These are phyloP conservation scores for Protula sp. DNA, from an alignment of 2,888 invertebrate genomes.

Conservation along the genomic window DNA sequence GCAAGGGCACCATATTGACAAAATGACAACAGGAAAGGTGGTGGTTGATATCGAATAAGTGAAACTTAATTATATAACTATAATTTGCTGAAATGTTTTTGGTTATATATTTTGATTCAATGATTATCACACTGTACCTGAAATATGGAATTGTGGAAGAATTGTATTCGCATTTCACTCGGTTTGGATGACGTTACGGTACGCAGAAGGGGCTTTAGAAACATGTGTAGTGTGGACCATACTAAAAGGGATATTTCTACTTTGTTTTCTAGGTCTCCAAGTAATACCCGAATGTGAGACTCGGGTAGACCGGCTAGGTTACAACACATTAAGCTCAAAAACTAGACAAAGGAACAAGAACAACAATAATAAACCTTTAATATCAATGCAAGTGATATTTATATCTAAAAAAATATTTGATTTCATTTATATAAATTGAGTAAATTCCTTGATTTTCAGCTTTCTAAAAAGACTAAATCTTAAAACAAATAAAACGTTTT, in stretches of 20 bases:
- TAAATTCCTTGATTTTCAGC: no score
- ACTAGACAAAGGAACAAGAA: neutral
- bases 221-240: neutral
- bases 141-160: constrained; percentile 8
- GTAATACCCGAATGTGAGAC: neutral
- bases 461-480: neutral
- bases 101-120: no score
- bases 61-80: no score
- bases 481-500: neutral
- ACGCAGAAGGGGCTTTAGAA: neutral
- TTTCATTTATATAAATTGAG: no score
- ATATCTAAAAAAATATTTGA: no score
- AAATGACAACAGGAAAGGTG: no score
- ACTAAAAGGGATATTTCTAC: neutral
- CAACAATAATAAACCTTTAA: neutral
- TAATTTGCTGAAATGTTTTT: no score
- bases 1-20: no score
- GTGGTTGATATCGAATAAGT: no score
- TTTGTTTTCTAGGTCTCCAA: neutral
- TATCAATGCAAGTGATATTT: no score
- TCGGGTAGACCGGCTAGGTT: neutral
- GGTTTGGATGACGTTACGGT: neutral
- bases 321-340: neutral
- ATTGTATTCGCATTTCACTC: neutral
- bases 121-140: no score